Evolutionary conservation across 2,888 invertebrate genomes (phyloP).

Genomic region (Dione vanillae): DNA sequence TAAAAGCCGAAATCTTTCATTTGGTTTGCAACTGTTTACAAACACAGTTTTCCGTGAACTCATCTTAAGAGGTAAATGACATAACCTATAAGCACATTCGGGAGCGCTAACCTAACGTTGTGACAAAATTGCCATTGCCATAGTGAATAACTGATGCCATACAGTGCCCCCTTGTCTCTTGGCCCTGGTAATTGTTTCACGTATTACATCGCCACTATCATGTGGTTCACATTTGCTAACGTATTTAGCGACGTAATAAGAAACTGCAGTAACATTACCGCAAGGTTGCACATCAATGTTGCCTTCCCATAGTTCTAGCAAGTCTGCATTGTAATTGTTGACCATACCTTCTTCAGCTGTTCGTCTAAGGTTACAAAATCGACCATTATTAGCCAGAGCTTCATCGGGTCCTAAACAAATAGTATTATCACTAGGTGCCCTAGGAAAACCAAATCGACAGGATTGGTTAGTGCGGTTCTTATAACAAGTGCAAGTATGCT

Average conservation of each 20-base stretch:
- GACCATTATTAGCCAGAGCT: conserved; percentile 52
- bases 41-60: conserved; percentile 50
- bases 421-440: conserved; percentile 45
- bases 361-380: conserved; percentile 54
- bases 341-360: conserved; percentile 48
- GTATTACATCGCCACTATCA: conserved; percentile 50
- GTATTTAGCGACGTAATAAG: conserved; percentile 56
- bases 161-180: conserved; percentile 47
- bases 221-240: conserved; percentile 52
- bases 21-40: conserved; percentile 52
- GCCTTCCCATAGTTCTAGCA: conserved; percentile 52
- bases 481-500: conserved; percentile 48
- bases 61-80: conserved; percentile 51
- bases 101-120: conserved; percentile 52
- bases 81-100: conserved; percentile 55
- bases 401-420: conserved; percentile 52
- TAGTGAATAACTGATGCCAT: conserved; percentile 50
- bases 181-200: conserved; percentile 47
- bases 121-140: conserved; percentile 50
- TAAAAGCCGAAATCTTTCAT: conserved; percentile 53
- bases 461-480: conserved; percentile 43
- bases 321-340: conserved; percentile 55
- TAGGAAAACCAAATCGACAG: conserved; percentile 51
- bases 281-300: conserved; percentile 60
- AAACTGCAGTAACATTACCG: conserved; percentile 54